Evolutionary conservation across 1,140 invertebrate species (phyloP).

Genomic region (Drosophila yakuba): DNA sequence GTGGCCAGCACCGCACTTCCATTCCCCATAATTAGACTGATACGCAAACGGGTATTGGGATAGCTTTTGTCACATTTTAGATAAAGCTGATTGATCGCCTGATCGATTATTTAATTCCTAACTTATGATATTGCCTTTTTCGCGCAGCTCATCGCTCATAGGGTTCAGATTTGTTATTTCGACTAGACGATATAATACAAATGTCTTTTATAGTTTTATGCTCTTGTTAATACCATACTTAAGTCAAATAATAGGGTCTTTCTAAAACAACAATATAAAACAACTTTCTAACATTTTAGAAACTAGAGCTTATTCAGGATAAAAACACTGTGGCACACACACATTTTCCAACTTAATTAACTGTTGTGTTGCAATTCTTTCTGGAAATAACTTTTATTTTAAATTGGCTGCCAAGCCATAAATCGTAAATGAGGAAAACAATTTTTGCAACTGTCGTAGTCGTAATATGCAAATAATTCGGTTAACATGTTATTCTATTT

Average conservation of each 20-base stretch:
- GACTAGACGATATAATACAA: background rate
- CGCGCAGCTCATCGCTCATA: constrained; percentile 34
- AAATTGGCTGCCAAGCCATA: constrained; percentile 35
- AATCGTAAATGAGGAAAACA: constrained; percentile 16
- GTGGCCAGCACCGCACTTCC: background rate
- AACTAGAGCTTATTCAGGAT: too few relatives aligned
- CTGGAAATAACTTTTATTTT: constrained; percentile 50
- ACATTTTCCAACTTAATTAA: background rate
- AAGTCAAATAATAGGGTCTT: too few relatives aligned
- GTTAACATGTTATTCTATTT: constrained; percentile 67
- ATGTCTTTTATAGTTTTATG: background rate
- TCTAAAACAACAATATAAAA: too few relatives aligned
- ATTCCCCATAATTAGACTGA: constrained; percentile 61
- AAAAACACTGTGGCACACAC: background rate
- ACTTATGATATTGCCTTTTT: constrained; percentile 19
- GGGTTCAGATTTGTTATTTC: background rate
- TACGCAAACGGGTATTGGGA: constrained; percentile 5
- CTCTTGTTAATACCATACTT: too few relatives aligned
- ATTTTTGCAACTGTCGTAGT: constrained; percentile 41
- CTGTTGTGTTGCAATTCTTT: background rate
- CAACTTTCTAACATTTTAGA: too few relatives aligned
- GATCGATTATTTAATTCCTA: constrained; percentile 50
- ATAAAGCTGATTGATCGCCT: constrained; percentile 62
- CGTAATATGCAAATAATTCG: constrained; percentile 67
- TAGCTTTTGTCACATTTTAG: constrained; percentile 44